These are phyloP conservation scores for Drosophila bifasciata DNA, from an alignment of 1,140 invertebrate species.

Conservation along the genomic window DNA sequence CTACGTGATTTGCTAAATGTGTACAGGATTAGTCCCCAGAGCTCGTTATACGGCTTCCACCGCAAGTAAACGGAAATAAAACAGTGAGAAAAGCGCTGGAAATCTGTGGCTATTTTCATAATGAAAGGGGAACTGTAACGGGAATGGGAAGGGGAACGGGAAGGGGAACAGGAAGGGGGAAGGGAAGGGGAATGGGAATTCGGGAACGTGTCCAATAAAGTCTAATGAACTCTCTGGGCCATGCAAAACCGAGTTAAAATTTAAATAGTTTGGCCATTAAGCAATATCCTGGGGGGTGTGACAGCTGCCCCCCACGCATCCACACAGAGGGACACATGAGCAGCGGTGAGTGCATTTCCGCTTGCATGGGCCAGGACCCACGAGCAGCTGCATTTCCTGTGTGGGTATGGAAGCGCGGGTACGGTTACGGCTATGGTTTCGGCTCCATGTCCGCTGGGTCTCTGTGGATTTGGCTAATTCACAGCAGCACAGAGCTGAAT, in stretches of 20 bases:
- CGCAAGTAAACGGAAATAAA: constrained; percentile 47
- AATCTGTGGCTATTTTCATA: constrained; percentile 10
- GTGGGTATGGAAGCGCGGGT: constrained; percentile 8
- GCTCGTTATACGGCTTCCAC: constrained; percentile 31
- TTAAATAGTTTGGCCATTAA: constrained; percentile 76
- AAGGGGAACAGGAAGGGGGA: too few relatives aligned
- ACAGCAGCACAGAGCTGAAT: constrained; percentile 1
- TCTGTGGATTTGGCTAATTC: constrained; percentile 57
- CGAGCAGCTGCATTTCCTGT: constrained; percentile 25
- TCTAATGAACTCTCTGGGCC: constrained; percentile 44
- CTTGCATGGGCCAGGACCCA: constrained; percentile 39
- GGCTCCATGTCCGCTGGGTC: constrained; percentile 9
- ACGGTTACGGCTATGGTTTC: constrained; percentile 6
- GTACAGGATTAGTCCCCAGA: constrained; percentile 51
- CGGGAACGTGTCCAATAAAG: constrained; percentile 1
- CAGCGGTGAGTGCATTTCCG: constrained; percentile 39
- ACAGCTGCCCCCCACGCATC: background rate
- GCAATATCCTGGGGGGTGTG: constrained; percentile 52
- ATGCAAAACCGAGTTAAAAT: constrained; percentile 60
- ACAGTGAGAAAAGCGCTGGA: constrained; percentile 6
- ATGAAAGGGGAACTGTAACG: constrained; percentile 11
- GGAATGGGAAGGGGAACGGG: too few relatives aligned
- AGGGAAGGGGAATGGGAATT: too few relatives aligned
- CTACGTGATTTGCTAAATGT: constrained; percentile 73
- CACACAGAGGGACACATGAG: constrained; percentile 18